Percentiles rank a stretch among this genome's conserved stretches.
phyloP scores from a whole-genome alignment of 2,888 invertebrate species.

The Zygothrica quintamaculata region DNA sequence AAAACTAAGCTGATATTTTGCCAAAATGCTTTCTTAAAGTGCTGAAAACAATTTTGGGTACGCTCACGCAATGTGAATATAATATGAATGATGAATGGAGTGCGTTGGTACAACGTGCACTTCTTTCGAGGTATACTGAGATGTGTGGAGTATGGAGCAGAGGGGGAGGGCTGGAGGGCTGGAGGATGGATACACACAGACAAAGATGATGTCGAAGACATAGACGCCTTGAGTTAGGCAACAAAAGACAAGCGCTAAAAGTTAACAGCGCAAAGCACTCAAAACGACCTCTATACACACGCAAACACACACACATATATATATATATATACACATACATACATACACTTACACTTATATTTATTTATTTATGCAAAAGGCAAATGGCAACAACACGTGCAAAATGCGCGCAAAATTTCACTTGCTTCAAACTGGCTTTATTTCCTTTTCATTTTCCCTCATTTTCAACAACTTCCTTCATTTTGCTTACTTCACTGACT shows the following conservation, averaged over 20 bases:
- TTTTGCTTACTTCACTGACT: constrained; percentile 1
- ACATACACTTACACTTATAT: constrained; percentile 33
- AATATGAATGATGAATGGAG: constrained; percentile 66
- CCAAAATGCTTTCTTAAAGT: constrained; percentile 38
- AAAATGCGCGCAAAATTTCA: constrained; percentile 63
- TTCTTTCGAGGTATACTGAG: too few relatives aligned
- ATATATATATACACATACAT: constrained; percentile 10
- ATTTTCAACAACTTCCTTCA: constrained; percentile 5
- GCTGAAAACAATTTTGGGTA: constrained; percentile 58
- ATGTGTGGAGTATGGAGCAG: constrained; percentile 15
- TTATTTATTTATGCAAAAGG: constrained; percentile 68
- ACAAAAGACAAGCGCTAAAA: constrained; percentile 61
- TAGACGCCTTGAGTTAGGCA: constrained; percentile 60
- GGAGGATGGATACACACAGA: not conserved
- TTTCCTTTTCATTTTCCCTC: constrained; percentile 17
- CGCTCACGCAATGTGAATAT: constrained; percentile 67
- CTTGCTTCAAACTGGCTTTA: constrained; percentile 27
- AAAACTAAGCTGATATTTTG: constrained; percentile 25
- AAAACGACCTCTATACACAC: constrained; percentile 30
- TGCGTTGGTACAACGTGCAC: constrained; percentile 50
- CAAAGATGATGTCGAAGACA: not conserved
- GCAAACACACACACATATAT: constrained; percentile 8
- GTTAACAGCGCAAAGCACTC: constrained; percentile 57
- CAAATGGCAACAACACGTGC: constrained; percentile 65
- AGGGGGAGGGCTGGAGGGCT: not conserved